These are phyloP conservation scores for Nestor notabilis DNA, from an alignment of 2,113 vertebrate species.

Conservation along the genomic window DNA sequence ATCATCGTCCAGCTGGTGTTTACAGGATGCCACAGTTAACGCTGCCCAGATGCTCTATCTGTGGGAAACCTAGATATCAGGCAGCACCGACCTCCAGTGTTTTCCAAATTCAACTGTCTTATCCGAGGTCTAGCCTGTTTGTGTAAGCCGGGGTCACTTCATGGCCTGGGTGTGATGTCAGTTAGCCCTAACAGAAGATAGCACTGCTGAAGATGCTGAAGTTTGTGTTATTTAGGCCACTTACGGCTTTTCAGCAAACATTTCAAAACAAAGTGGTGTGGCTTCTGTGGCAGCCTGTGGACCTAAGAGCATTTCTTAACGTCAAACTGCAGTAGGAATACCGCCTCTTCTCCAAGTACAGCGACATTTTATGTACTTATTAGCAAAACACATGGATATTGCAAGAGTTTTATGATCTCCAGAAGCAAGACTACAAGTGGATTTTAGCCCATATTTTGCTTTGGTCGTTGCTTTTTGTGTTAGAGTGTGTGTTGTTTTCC, in stretches of 20 bases:
- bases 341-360: not conserved
- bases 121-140: not conserved
- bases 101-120: not conserved
- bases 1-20: not conserved
- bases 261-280: constrained; percentile 1
- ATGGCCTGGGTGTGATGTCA: not conserved
- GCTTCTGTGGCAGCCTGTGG: not conserved
- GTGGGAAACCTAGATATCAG: constrained; percentile 24
- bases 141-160: not conserved
- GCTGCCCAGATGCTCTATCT: constrained; percentile 65
- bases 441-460: not conserved
- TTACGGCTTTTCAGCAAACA: not conserved
- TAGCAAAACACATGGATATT: not conserved
- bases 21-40: constrained; percentile 36
- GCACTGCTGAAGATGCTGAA: not conserved
- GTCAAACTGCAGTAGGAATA: fast-evolving
- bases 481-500: not conserved
- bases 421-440: not conserved
- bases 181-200: constrained; percentile 7
- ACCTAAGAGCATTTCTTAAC: not conserved
- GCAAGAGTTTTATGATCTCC: not conserved
- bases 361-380: not conserved
- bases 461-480: not conserved
- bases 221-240: not conserved
- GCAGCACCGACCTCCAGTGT: not conserved